A percentile compares a stretch with the other conserved stretches of the same genome.
phyloP scores from a whole-genome alignment of 1,140 invertebrate species.

The Bombus balteatus region DNA sequence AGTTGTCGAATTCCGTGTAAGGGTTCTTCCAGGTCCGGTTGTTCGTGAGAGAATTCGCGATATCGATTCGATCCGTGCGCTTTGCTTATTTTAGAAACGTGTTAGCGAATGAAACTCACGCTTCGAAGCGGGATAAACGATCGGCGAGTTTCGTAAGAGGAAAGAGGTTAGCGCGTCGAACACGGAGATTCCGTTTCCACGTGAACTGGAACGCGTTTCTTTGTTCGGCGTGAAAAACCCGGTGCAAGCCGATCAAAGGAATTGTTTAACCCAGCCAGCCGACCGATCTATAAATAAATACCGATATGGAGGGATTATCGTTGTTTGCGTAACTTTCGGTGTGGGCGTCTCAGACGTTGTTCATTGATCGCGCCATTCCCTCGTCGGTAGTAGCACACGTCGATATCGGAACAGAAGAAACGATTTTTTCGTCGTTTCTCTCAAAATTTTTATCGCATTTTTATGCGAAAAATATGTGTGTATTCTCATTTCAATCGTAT shows the following conservation, averaged over 20 bases:
- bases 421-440: constrained; percentile 1
- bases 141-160: background rate
- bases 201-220: background rate
- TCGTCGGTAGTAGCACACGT: constrained; percentile 16
- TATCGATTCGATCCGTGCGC: background rate
- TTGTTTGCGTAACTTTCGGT: constrained; percentile 62
- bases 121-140: background rate
- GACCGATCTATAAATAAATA: constrained; percentile 58
- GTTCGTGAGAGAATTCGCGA: constrained; percentile 27
- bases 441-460: background rate
- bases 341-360: constrained; percentile 62
- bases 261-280: constrained; percentile 13
- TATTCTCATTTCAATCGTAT: background rate
- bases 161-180: background rate
- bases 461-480: background rate
- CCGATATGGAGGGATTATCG: constrained; percentile 64
- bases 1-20: constrained; percentile 32
- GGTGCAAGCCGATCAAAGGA: constrained; percentile 18
- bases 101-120: background rate
- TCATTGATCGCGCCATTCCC: constrained; percentile 53
- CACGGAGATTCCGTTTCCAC: background rate
- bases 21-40: background rate
- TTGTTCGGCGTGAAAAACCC: constrained; percentile 32
- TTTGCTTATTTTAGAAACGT: background rate
- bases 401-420: constrained; percentile 21